Percentiles rank a stretch among this genome's conserved stretches.
Conservation (phyloP, 2,888 invertebrate genomes). For the Orchesella flavescens region DNA sequence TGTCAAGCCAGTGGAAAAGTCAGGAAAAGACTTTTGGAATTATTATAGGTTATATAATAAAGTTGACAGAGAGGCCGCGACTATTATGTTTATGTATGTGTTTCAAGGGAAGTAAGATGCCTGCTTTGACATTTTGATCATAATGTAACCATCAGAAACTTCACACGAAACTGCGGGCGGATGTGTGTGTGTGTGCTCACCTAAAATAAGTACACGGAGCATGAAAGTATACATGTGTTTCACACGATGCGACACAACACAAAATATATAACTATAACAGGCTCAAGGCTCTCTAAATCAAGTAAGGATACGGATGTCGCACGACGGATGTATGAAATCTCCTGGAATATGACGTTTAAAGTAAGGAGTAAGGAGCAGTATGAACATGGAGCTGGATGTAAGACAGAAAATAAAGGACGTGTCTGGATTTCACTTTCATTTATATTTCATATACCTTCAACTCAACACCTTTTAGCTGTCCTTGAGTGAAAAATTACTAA, state of each 20-base stretch:
- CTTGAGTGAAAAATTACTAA: too few species aligned
- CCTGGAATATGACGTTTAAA: not conserved
- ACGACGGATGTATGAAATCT: not conserved
- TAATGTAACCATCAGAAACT: constrained; percentile 46
- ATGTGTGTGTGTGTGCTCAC: constrained; percentile 18
- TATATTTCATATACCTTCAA: not conserved
- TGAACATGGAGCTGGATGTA: too few species aligned
- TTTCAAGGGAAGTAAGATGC: constrained; percentile 36
- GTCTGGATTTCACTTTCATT: not conserved
- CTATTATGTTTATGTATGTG: constrained; percentile 3
- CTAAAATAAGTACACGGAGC: not conserved
- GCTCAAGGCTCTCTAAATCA: not conserved
- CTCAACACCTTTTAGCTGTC: too few species aligned
- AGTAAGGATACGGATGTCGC: not conserved
- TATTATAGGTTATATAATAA: constrained; percentile 33
- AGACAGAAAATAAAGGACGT: too few species aligned
- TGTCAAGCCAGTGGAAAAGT: constrained; percentile 2
- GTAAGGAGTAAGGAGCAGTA: not conserved
- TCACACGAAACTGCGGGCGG: constrained; percentile 28
- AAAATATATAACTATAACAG: too few species aligned
- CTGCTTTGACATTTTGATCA: constrained; percentile 56
- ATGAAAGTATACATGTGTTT: constrained; percentile 3
- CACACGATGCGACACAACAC: too few species aligned
- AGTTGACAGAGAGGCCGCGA: constrained; percentile 46
- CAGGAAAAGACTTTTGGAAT: constrained; percentile 8